phyloP scores from a whole-genome alignment of 1,140 invertebrate genomes.

The Tetraneura akinire region DNA sequence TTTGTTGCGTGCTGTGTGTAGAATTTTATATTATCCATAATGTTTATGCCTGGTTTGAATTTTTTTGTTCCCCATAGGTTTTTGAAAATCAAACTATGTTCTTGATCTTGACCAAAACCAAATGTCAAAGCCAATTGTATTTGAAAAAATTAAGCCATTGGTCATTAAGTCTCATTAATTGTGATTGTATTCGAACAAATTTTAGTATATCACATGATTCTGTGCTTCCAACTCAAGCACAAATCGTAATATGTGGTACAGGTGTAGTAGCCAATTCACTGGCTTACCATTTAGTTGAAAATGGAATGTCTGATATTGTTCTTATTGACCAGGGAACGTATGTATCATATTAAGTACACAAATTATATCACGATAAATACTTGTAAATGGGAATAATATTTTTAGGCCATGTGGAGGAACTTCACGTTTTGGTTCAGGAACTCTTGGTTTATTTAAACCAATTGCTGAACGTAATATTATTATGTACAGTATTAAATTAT shows the following conservation, averaged over 20 bases:
- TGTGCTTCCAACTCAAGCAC: conserved; percentile 59
- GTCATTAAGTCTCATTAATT: background rate
- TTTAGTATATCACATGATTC: conserved; percentile 16
- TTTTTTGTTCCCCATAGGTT: background rate
- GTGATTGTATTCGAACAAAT: background rate
- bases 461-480: conserved; percentile 65
- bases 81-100: background rate
- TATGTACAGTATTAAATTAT: conserved; percentile 67
- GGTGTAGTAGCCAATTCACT: conserved; percentile 92
- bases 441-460: conserved; percentile 65
- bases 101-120: conserved; percentile 19
- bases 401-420: conserved; percentile 68
- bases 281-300: conserved; percentile 86
- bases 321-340: conserved; percentile 72
- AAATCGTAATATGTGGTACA: conserved; percentile 88
- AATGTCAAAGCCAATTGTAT: conserved; percentile 19
- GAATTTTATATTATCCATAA: no score
- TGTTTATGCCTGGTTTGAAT: no score
- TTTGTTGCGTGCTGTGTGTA: no score
- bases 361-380: background rate
- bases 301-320: conserved; percentile 84
- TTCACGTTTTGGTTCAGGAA: conserved; percentile 69
- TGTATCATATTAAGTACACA: background rate
- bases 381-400: conserved; percentile 26
- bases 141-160: background rate